phyloP scores from a whole-genome alignment of 92 coral and sea anemone genomes.

The Porites rus region DNA sequence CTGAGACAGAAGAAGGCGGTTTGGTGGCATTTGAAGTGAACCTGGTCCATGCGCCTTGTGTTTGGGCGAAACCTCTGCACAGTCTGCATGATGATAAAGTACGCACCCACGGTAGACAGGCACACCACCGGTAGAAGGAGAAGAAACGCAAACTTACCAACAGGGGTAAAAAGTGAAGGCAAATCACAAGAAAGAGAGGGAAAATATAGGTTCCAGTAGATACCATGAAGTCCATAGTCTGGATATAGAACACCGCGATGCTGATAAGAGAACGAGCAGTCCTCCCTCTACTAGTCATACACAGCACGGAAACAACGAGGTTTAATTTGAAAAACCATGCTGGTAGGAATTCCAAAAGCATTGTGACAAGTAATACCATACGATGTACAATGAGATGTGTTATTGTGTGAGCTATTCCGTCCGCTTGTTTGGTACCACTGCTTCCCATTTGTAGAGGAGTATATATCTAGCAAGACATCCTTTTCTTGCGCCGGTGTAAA shows the following conservation, averaged over 20 bases:
- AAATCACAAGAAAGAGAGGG: constrained; percentile 74
- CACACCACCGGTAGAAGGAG: constrained; percentile 67
- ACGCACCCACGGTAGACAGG: constrained; percentile 43
- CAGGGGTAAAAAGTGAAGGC: constrained; percentile 67
- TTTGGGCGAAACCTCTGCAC: constrained; percentile 32
- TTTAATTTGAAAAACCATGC: constrained; percentile 66
- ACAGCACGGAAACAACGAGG: constrained; percentile 56
- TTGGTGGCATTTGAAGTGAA: constrained; percentile 60
- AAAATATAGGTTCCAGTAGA: constrained; percentile 70
- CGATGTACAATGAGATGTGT: constrained; percentile 64
- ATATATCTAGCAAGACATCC: constrained; percentile 58
- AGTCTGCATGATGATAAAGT: constrained; percentile 24
- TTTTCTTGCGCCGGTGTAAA: constrained; percentile 65
- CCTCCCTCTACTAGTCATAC: constrained; percentile 60
- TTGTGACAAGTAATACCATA: constrained; percentile 62
- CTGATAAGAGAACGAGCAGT: constrained; percentile 54
- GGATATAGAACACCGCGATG: constrained; percentile 76
- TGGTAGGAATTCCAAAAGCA: constrained; percentile 64
- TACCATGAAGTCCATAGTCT: constrained; percentile 78
- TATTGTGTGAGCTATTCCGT: constrained; percentile 45
- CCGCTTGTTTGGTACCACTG: constrained; percentile 49
- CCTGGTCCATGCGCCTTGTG: constrained; percentile 16
- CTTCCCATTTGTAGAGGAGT: constrained; percentile 55
- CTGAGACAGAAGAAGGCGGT: constrained; percentile 63
- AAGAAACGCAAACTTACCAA: constrained; percentile 60